A percentile compares a stretch with the other conserved stretches of the same genome.
These are phyloP conservation scores for Parotocinclus haroldoi DNA, from an alignment of 2,797 vertebrate species.

Conservation along the genomic window DNA sequence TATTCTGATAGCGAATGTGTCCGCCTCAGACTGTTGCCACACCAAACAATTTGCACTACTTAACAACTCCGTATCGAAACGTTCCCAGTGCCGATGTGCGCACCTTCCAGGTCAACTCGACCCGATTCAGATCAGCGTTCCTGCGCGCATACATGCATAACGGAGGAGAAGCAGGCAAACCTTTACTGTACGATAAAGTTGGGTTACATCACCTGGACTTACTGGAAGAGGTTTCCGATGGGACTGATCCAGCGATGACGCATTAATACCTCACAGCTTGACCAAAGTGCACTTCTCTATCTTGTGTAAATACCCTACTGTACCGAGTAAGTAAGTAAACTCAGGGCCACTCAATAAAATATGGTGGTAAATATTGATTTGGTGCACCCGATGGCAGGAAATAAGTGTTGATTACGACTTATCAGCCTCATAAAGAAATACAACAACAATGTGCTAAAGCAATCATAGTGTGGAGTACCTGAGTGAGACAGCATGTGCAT, in stretches of 20 bases:
- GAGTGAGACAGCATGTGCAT: slow-evolving; percentile 99
- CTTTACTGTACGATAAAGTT: slow-evolving; percentile 79
- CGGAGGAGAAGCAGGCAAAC: slow-evolving; percentile 70
- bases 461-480: slow-evolving; percentile 73
- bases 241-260: slow-evolving; percentile 29
- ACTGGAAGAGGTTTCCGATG: slow-evolving; percentile 66
- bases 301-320: slow-evolving; percentile 20
- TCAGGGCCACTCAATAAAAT: background rate
- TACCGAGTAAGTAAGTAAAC: slow-evolving; percentile 10
- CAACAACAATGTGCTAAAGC: no score
- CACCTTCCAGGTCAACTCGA: slow-evolving; percentile 17
- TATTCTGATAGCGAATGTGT: slow-evolving; percentile 14
- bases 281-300: slow-evolving; percentile 28
- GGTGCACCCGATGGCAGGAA: background rate
- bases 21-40: background rate
- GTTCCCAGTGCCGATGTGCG: slow-evolving; percentile 10
- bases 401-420: background rate
- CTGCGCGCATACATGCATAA: slow-evolving; percentile 12
- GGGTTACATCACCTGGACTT: slow-evolving; percentile 65
- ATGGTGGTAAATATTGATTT: background rate
- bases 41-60: no score
- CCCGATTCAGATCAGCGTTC: background rate
- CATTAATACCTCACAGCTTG: slow-evolving; percentile 14
- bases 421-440: slow-evolving; percentile 1
- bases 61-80: no score